phyloP scores from a whole-genome alignment of 2,113 vertebrate species.

The Carassius auratus region DNA sequence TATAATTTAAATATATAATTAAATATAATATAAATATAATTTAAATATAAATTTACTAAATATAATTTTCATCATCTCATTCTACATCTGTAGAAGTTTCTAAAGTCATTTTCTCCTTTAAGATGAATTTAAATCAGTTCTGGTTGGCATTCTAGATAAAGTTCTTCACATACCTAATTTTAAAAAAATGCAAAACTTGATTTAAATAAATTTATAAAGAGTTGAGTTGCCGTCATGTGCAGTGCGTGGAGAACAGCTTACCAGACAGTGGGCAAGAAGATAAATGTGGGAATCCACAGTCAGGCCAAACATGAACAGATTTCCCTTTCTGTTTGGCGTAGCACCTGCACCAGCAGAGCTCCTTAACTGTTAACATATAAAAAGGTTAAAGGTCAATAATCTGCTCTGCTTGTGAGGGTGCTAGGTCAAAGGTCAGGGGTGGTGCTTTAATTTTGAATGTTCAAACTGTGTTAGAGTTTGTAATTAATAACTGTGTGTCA shows the following conservation, averaged over 20 bases:
- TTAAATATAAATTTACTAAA: too few relatives aligned
- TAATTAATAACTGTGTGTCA: background rate
- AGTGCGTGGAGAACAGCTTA: slow-evolving; percentile 64
- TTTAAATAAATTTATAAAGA: background rate
- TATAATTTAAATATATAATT: too few relatives aligned
- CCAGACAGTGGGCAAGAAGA: slow-evolving; percentile 73
- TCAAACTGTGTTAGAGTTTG: background rate
- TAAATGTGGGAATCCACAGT: slow-evolving; percentile 74
- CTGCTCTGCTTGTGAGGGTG: slow-evolving; percentile 79
- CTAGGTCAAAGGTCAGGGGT: slow-evolving; percentile 67
- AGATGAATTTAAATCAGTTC: slow-evolving; percentile 5
- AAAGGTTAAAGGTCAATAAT: slow-evolving; percentile 77
- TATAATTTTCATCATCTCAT: background rate
- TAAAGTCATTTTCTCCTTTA: background rate
- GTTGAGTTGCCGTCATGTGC: background rate
- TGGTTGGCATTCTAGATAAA: background rate
- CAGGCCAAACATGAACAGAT: slow-evolving; percentile 73
- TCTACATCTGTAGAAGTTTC: background rate
- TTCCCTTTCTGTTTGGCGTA: slow-evolving; percentile 78
- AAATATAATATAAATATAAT: too few relatives aligned
- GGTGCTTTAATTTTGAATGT: background rate
- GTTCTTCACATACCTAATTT: background rate
- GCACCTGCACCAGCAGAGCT: slow-evolving; percentile 83
- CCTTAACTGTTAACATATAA: slow-evolving; percentile 81
- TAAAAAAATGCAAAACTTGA: background rate